phyloP scores from a whole-genome alignment of 2,888 invertebrate genomes.

The Tridacna gigas region DNA sequence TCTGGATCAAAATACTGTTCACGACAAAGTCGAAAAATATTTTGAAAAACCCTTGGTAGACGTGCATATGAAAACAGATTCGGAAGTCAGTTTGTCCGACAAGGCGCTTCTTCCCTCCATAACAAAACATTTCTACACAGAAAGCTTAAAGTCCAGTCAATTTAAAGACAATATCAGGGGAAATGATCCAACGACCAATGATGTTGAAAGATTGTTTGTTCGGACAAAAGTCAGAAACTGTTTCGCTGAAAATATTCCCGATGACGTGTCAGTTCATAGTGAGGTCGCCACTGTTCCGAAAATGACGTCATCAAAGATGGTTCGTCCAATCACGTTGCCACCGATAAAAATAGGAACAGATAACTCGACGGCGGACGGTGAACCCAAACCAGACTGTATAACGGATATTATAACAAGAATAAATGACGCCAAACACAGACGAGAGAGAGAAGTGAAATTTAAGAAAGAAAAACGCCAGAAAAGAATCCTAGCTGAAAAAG shows the following conservation, averaged over 20 bases:
- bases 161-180: no score
- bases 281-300: conserved; percentile 11
- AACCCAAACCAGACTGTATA: conserved; percentile 43
- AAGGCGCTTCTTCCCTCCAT: conserved; percentile 23
- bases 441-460: conserved; percentile 40
- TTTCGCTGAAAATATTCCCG: conserved; percentile 54
- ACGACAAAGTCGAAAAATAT: conserved; percentile 53
- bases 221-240: conserved; percentile 55
- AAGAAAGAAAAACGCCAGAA: conserved; percentile 51
- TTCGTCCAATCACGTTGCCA: conserved; percentile 59
- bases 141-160: conserved; percentile 1
- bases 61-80: conserved; percentile 23
- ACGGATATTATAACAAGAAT: conserved; percentile 44
- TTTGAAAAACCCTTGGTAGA: conserved; percentile 59
- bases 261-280: conserved; percentile 46
- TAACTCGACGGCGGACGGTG: conserved; percentile 9
- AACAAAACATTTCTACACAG: conserved; percentile 54
- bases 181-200: not conserved
- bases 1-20: conserved; percentile 50
- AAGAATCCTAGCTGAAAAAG: conserved; percentile 49
- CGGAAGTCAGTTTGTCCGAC: not conserved
- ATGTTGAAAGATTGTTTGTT: conserved; percentile 42
- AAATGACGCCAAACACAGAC: conserved; percentile 41
- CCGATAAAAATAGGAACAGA: conserved; percentile 56
- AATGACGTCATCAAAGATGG: not conserved